Evolutionary conservation across 2,888 invertebrate species (phyloP).

Genomic region (Penaeus monodon): DNA sequence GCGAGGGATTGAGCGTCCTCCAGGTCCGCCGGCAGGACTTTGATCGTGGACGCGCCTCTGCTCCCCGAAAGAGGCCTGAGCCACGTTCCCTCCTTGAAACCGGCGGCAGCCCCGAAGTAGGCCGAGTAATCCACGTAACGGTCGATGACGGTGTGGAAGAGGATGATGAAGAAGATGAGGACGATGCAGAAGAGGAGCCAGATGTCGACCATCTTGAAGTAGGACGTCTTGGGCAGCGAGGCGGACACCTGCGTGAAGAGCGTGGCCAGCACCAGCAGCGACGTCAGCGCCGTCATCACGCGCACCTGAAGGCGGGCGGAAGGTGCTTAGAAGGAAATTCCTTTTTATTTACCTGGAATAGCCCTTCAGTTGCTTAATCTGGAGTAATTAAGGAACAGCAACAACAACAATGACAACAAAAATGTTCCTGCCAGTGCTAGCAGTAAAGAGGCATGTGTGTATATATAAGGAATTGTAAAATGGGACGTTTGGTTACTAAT

Average conservation of each 20-base stretch:
- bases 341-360: too few relatives aligned
- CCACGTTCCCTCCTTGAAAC: neutral
- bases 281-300: conserved; percentile 51
- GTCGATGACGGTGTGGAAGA: conserved; percentile 62
- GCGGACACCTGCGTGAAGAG: conserved; percentile 61
- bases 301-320: conserved; percentile 17
- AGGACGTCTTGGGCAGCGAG: conserved; percentile 59
- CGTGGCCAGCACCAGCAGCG: conserved; percentile 58
- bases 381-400: too few relatives aligned
- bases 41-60: neutral
- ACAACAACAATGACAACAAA: too few relatives aligned
- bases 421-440: too few relatives aligned
- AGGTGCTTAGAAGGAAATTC: too few relatives aligned
- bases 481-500: too few relatives aligned
- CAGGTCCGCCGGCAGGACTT: too few relatives aligned
- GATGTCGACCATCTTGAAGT: conserved; percentile 61
- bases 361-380: too few relatives aligned
- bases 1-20: neutral
- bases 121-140: conserved; percentile 39
- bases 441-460: too few relatives aligned
- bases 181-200: conserved; percentile 62
- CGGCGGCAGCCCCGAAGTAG: neutral
- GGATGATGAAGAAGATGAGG: conserved; percentile 58
- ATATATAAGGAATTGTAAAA: too few relatives aligned
- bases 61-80: neutral